phyloP scores from a whole-genome alignment of 2,888 invertebrate genomes.

The Bellardia pandia region DNA sequence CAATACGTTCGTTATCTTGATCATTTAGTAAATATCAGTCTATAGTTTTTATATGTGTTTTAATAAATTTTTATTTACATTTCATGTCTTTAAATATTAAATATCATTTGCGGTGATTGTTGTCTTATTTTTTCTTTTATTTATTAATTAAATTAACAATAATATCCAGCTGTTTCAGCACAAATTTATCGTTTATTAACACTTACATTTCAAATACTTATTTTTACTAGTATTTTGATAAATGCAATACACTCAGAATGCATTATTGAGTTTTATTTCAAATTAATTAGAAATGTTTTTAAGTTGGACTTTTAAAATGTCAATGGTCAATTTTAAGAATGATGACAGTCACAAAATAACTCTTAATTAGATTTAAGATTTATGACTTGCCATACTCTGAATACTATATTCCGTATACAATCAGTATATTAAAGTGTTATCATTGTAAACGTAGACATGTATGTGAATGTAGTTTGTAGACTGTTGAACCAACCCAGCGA shows the following conservation, averaged over 20 bases:
- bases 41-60: constrained; percentile 31
- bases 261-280: too few species aligned
- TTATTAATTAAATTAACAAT: constrained; percentile 62
- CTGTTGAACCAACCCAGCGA: not conserved
- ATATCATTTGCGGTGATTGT: constrained; percentile 40
- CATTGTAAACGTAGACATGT: not conserved
- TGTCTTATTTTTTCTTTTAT: constrained; percentile 11
- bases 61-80: constrained; percentile 51
- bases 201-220: not conserved
- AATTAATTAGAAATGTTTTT: too few species aligned
- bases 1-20: constrained; percentile 37
- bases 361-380: too few species aligned
- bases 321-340: too few species aligned
- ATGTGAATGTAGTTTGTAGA: too few species aligned
- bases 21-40: constrained; percentile 33
- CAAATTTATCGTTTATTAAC: constrained; percentile 5
- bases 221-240: not conserved
- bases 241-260: not conserved
- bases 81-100: constrained; percentile 60
- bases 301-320: too few species aligned
- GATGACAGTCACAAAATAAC: too few species aligned
- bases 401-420: too few species aligned
- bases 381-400: too few species aligned
- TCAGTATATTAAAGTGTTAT: too few species aligned
- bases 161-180: constrained; percentile 47